A percentile compares a stretch with the other conserved stretches of the same genome.
Conservation (phyloP, 2,797 vertebrate species). For the Fistularia commersonii region DNA sequence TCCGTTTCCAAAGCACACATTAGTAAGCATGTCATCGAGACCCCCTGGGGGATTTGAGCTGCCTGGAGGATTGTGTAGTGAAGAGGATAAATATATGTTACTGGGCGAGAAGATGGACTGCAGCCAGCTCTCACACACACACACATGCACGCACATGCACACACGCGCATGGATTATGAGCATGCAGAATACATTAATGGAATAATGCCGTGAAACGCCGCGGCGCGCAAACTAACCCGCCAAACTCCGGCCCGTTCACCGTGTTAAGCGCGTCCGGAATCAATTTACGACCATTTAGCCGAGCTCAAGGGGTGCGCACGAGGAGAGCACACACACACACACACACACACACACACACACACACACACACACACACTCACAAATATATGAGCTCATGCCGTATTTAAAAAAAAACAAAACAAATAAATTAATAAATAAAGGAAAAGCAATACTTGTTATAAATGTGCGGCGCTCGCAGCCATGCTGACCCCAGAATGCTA, state of each 20-base stretch:
- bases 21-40: constrained; percentile 72
- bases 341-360: no score
- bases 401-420: constrained; percentile 10
- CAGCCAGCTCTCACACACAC: constrained; percentile 48
- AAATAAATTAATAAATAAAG: constrained; percentile 1
- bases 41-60: constrained; percentile 60
- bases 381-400: constrained; percentile 11
- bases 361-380: no score
- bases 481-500: constrained; percentile 65
- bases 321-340: no score
- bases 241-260: constrained; percentile 57
- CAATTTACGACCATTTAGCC: constrained; percentile 61
- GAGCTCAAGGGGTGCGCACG: constrained; percentile 52
- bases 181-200: constrained; percentile 56
- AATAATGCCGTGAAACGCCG: constrained; percentile 47
- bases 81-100: constrained; percentile 75
- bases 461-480: constrained; percentile 62
- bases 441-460: constrained; percentile 54
- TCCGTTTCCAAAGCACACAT: constrained; percentile 72
- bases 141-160: constrained; percentile 21
- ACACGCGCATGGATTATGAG: constrained; percentile 43
- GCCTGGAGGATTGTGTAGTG: constrained; percentile 64
- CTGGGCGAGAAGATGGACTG: constrained; percentile 55
- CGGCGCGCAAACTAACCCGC: constrained; percentile 60
- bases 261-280: constrained; percentile 55